These are phyloP conservation scores for Cygnus buccinator DNA, from an alignment of 2,113 vertebrate species.

Conservation along the genomic window DNA sequence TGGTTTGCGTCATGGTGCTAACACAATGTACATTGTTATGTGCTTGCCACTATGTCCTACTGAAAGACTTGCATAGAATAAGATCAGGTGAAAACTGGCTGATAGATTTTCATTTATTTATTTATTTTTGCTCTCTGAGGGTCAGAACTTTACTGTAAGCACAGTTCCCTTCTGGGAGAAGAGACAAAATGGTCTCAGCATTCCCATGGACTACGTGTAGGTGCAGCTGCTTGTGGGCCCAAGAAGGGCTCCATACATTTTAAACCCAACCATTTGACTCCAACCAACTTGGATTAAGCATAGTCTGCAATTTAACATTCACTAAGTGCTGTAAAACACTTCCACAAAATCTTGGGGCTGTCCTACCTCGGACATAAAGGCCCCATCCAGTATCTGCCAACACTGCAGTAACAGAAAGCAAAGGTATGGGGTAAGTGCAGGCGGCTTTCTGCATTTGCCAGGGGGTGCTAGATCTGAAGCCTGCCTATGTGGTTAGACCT, in stretches of 20 bases:
- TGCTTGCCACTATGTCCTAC: not conserved
- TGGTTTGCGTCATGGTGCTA: not conserved
- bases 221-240: not conserved
- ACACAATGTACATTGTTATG: no score
- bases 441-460: accelerated
- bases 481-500: not conserved
- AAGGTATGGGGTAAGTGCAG: not conserved
- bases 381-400: not conserved
- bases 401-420: accelerated
- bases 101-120: accelerated
- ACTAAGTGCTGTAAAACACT: not conserved
- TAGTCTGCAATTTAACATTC: not conserved
- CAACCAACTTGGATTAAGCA: not conserved
- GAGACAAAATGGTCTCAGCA: not conserved
- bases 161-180: not conserved
- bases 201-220: not conserved
- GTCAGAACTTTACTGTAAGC: not conserved
- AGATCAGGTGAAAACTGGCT: not conserved
- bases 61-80: no score
- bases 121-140: not conserved
- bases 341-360: not conserved
- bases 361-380: not conserved
- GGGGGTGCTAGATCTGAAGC: not conserved
- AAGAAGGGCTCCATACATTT: not conserved
- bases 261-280: not conserved